Evolutionary conservation across 2,888 invertebrate species (phyloP).

Genomic region (Hirudinaria manillensis): DNA sequence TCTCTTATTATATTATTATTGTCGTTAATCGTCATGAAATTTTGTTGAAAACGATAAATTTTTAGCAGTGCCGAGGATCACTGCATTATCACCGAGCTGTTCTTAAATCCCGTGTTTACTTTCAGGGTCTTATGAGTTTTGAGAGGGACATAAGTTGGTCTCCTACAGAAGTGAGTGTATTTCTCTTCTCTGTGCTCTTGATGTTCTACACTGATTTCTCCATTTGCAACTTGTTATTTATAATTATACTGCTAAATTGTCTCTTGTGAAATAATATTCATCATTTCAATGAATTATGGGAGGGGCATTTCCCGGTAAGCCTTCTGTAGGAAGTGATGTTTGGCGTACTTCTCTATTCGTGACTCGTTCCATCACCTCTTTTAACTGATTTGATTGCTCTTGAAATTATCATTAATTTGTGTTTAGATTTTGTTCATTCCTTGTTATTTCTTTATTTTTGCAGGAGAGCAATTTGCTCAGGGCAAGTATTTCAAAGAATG

Average conservation of each 20-base stretch:
- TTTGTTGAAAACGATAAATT: background rate
- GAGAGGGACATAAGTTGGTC: background rate
- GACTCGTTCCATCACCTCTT: background rate
- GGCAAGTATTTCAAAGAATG: background rate
- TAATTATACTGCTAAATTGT: background rate
- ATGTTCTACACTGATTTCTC: background rate
- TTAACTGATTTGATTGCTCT: background rate
- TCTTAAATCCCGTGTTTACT: background rate
- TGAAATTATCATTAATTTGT: background rate
- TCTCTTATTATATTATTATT: no score
- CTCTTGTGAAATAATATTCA: background rate
- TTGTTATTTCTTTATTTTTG: background rate
- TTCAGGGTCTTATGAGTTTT: slow-evolving; percentile 13
- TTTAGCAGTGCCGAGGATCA: background rate
- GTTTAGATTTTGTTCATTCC: no score
- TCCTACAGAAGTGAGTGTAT: background rate
- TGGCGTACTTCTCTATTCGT: no score
- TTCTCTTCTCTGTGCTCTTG: background rate
- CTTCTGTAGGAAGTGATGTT: background rate
- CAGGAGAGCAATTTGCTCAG: background rate
- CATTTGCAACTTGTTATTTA: no score
- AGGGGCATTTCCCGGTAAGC: background rate
- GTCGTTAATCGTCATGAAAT: background rate
- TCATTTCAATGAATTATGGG: background rate
- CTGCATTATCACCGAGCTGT: background rate